These are phyloP conservation scores for Drosophila prosaltans DNA, from an alignment of 1,140 invertebrate genomes.

Conservation along the genomic window DNA sequence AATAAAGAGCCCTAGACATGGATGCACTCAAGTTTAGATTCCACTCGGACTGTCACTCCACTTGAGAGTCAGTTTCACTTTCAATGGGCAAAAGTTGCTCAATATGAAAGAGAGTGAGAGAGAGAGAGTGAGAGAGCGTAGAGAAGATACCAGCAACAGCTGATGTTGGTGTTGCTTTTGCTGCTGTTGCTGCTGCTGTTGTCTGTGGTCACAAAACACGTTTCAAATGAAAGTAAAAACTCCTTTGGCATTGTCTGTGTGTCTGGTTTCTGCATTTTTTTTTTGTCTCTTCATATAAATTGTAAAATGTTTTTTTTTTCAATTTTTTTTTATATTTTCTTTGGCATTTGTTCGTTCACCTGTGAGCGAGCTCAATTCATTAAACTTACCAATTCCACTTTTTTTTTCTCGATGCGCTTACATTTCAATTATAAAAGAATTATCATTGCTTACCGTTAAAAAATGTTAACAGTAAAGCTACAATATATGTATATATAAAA, in stretches of 20 bases:
- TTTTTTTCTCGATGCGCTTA: constrained; percentile 13
- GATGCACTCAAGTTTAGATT: constrained; percentile 26
- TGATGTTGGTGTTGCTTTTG: constrained; percentile 28
- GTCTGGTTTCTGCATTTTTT: constrained; percentile 23
- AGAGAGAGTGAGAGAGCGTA: neutral
- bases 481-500: constrained; percentile 20
- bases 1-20: constrained; percentile 42
- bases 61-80: constrained; percentile 67
- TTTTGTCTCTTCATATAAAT: constrained; percentile 2
- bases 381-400: constrained; percentile 17
- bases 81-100: constrained; percentile 73
- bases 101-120: constrained; percentile 29
- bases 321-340: constrained; percentile 28
- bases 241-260: constrained; percentile 68
- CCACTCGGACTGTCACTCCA: constrained; percentile 43
- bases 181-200: constrained; percentile 29
- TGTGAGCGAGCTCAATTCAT: constrained; percentile 41
- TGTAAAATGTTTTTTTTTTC: neutral
- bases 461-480: constrained; percentile 25
- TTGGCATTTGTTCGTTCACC: constrained; percentile 67
- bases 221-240: constrained; percentile 81
- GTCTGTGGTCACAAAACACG: constrained; percentile 64
- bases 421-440: constrained; percentile 73
- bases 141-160: constrained; percentile 42
- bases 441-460: constrained; percentile 66